These are phyloP conservation scores for Oeneis ivallda DNA, from an alignment of 2,888 invertebrate species.

Conservation along the genomic window DNA sequence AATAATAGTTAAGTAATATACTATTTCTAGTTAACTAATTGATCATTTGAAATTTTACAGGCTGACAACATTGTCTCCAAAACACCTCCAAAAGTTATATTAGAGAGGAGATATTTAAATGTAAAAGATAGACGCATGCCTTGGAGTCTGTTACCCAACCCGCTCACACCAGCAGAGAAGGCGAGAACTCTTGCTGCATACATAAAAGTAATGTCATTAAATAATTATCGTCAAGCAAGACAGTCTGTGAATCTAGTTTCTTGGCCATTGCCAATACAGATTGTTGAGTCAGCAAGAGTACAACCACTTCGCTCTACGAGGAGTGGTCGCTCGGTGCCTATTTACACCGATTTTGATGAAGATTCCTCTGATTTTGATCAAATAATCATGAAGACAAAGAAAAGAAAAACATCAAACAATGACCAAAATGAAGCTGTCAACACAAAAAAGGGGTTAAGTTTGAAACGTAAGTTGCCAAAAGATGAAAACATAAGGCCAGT, in stretches of 20 bases:
- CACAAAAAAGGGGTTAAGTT: conserved; percentile 62
- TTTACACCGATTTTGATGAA: conserved; percentile 73
- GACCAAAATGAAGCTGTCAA: conserved; percentile 60
- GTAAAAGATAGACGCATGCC: conserved; percentile 72
- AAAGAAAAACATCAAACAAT: conserved; percentile 63
- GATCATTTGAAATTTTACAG: conserved; percentile 43
- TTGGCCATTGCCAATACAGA: conserved; percentile 73
- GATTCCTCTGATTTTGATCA: conserved; percentile 72
- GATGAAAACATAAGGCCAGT: conserved; percentile 53
- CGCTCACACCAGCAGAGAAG: conserved; percentile 65
- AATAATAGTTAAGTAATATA: too few species aligned
- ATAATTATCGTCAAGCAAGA: conserved; percentile 68
- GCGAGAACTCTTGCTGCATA: conserved; percentile 70
- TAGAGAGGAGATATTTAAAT: conserved; percentile 67
- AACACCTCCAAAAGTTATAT: conserved; percentile 49
- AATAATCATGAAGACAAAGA: conserved; percentile 65
- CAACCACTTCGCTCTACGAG: conserved; percentile 69
- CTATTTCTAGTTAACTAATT: too few species aligned
- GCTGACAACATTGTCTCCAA: conserved; percentile 44
- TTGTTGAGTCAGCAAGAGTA: conserved; percentile 64
- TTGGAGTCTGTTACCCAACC: conserved; percentile 69
- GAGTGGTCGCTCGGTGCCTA: conserved; percentile 69
- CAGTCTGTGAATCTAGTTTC: conserved; percentile 61
- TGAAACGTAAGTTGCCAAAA: conserved; percentile 68
- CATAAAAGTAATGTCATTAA: conserved; percentile 72